These are phyloP conservation scores for Oxygymnocypris stewartii DNA, from an alignment of 2,113 vertebrate genomes.

Conservation along the genomic window DNA sequence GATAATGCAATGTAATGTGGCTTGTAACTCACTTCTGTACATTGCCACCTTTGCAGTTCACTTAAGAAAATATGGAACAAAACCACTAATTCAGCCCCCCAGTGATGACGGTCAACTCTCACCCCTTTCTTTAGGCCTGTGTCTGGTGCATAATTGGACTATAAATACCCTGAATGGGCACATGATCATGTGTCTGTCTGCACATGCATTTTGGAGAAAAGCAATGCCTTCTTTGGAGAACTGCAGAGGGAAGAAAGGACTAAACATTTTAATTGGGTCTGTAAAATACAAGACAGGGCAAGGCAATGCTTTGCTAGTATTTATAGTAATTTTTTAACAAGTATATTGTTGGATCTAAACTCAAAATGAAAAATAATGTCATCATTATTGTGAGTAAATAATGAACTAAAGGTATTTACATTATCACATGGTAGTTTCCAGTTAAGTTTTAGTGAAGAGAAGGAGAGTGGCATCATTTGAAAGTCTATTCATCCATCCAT, in stretches of 20 bases:
- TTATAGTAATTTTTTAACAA: not conserved
- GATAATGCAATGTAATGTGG: not conserved
- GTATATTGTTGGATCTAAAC: not conserved
- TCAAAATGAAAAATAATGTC: not conserved
- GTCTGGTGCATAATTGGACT: not conserved
- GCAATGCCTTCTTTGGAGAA: not conserved
- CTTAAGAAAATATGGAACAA: not conserved
- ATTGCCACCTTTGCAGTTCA: not conserved
- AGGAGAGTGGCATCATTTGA: too few species aligned
- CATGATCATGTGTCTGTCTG: not conserved
- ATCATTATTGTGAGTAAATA: not conserved
- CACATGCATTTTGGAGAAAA: not conserved
- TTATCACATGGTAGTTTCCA: too few species aligned
- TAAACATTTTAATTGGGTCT: not conserved
- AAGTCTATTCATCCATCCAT: too few species aligned
- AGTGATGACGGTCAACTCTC: not conserved
- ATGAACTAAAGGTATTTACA: too few species aligned
- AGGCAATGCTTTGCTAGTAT: not conserved
- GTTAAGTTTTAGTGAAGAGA: too few species aligned
- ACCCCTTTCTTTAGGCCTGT: not conserved
- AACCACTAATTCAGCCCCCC: not conserved
- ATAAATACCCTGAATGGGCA: conserved; percentile 3
- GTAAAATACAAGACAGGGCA: not conserved
- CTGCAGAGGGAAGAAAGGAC: not conserved
- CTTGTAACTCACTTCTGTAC: not conserved